phyloP scores from a whole-genome alignment of 2,113 vertebrate genomes.

The Rattus rattus region DNA sequence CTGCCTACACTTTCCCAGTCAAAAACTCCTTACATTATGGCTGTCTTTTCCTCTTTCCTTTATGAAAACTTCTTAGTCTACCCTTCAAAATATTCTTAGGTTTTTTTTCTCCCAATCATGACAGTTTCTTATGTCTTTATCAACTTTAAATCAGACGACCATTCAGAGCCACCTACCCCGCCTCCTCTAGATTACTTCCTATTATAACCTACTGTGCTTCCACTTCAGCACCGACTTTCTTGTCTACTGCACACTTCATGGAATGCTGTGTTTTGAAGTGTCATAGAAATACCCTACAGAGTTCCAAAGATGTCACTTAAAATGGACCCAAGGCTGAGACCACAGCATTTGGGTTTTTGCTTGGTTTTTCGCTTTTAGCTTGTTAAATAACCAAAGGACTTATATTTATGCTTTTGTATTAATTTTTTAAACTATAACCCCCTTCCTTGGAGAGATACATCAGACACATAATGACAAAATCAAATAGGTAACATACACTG shows the following conservation, averaged over 20 bases:
- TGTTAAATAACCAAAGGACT: conserved; percentile 24
- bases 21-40: neutral
- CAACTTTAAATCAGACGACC: neutral
- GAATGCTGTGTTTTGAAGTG: neutral
- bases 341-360: neutral
- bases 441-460: neutral
- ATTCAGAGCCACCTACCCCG: neutral
- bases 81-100: neutral
- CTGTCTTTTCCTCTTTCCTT: conserved; percentile 34
- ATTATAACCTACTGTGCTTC: neutral
- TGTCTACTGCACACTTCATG: neutral
- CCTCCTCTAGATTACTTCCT: conserved; percentile 26
- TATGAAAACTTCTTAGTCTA: conserved; percentile 12
- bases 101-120: neutral
- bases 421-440: conserved; percentile 41
- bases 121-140: neutral
- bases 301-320: neutral
- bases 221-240: neutral
- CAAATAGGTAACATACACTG: conserved; percentile 8
- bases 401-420: conserved; percentile 13
- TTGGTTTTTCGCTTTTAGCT: neutral
- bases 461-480: conserved; percentile 50
- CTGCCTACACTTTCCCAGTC: neutral
- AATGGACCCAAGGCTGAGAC: neutral
- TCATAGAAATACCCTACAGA: neutral